A percentile compares a stretch with the other conserved stretches of the same genome.
These are phyloP conservation scores for Serranus cabrilla DNA, from an alignment of 2,797 vertebrate genomes.

Conservation along the genomic window DNA sequence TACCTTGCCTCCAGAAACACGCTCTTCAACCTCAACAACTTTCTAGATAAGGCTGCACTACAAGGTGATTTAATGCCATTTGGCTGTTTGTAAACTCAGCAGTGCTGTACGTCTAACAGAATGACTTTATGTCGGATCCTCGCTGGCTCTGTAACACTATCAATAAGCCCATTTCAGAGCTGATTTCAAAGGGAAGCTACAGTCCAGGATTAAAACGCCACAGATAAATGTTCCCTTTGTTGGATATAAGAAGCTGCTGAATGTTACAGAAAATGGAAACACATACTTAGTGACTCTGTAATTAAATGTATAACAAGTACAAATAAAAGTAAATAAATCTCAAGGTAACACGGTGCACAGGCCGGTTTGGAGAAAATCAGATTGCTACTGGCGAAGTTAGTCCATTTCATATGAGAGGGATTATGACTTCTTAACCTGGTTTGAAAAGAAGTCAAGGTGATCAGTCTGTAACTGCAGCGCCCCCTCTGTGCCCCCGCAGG, in stretches of 20 bases:
- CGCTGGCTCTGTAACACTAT: slow-evolving; percentile 49
- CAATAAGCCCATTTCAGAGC: slow-evolving; percentile 63
- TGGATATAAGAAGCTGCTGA: slow-evolving; percentile 39
- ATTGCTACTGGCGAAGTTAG: slow-evolving; percentile 12
- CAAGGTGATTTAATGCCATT: slow-evolving; percentile 90
- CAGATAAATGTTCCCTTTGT: slow-evolving; percentile 40
- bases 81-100: slow-evolving; percentile 74
- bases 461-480: slow-evolving; percentile 44
- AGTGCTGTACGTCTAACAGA: slow-evolving; percentile 63
- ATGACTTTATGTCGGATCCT: slow-evolving; percentile 70
- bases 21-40: slow-evolving; percentile 98
- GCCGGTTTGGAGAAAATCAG: slow-evolving; percentile 9
- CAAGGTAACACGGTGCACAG: neutral
- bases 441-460: slow-evolving; percentile 20
- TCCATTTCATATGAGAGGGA: slow-evolving; percentile 33
- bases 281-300: slow-evolving; percentile 14
- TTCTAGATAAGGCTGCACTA: slow-evolving; percentile 96
- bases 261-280: slow-evolving; percentile 39
- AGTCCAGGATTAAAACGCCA: slow-evolving; percentile 26
- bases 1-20: slow-evolving; percentile 96
- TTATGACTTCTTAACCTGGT: slow-evolving; percentile 27
- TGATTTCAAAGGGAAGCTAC: slow-evolving; percentile 33
- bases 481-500: slow-evolving; percentile 81
- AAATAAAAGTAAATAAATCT: neutral
- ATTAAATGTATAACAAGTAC: slow-evolving; percentile 9